Percentiles rank a stretch among this genome's conserved stretches.
Conservation (phyloP, 2,797 vertebrate genomes). For the Notoglanidium macrostoma region DNA sequence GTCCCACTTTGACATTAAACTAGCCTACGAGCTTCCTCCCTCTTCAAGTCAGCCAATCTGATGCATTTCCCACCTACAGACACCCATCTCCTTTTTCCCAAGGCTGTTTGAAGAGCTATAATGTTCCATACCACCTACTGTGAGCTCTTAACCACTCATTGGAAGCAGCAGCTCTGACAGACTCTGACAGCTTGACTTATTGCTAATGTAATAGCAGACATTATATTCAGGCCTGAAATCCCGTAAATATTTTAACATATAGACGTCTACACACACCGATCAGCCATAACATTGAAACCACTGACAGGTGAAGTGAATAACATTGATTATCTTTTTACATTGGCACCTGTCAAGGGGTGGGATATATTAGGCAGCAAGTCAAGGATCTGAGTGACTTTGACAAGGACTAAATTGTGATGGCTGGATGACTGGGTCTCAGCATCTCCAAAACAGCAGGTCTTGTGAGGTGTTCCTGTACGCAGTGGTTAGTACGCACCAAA, state of each 20-base stretch:
- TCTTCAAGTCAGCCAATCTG: neutral
- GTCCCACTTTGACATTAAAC: conserved; percentile 22
- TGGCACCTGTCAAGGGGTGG: too few species aligned
- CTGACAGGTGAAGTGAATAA: too few species aligned
- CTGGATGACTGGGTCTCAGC: too few species aligned
- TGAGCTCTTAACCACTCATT: neutral
- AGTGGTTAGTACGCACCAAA: too few species aligned
- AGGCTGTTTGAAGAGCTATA: neutral
- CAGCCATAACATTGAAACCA: too few species aligned
- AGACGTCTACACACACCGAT: neutral
- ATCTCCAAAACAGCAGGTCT: too few species aligned
- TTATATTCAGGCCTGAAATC: conserved; percentile 4
- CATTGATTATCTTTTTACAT: too few species aligned
- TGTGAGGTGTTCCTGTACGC: too few species aligned
- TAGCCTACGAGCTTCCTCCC: neutral
- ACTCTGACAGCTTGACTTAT: neutral
- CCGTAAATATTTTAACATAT: neutral
- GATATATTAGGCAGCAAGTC: too few species aligned
- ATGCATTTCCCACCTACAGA: neutral
- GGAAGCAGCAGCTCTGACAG: neutral
- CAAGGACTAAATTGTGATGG: too few species aligned
- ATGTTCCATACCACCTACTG: neutral
- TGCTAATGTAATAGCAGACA: neutral
- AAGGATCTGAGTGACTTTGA: too few species aligned
- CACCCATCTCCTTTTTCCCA: neutral